A percentile compares a stretch with the other conserved stretches of the same genome.
Conservation (phyloP, 2,888 invertebrate species). For the Drosophila anomalata region DNA sequence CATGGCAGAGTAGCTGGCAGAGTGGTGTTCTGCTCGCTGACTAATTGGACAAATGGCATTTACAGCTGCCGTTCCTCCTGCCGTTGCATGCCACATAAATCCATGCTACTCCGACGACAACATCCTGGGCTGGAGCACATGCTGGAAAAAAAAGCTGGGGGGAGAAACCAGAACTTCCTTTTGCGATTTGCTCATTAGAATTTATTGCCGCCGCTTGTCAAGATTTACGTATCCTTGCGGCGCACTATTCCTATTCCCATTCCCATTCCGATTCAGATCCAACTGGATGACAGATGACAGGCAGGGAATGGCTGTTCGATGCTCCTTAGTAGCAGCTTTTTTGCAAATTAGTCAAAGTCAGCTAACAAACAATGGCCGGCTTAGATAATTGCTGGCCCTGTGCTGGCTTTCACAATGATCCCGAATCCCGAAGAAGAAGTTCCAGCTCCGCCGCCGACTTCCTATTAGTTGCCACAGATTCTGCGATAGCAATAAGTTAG, state of each 20-base stretch:
- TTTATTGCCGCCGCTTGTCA: conserved; percentile 79
- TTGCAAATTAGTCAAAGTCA: conserved; percentile 78
- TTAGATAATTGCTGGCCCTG: conserved; percentile 72
- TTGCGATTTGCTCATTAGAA: conserved; percentile 78
- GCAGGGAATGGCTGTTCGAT: conserved; percentile 41
- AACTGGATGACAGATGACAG: conserved; percentile 75
- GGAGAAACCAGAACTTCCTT: conserved; percentile 62
- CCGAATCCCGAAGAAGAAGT: conserved; percentile 47
- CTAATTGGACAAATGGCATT: conserved; percentile 77
- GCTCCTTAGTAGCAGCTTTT: conserved; percentile 45
- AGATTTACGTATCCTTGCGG: conserved; percentile 82
- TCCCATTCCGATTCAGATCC: not conserved
- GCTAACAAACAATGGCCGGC: conserved; percentile 71
- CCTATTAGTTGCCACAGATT: conserved; percentile 75
- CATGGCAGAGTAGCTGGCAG: conserved; percentile 28
- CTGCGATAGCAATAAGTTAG: conserved; percentile 78
- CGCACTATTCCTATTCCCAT: conserved; percentile 20
- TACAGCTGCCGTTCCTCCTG: conserved; percentile 64
- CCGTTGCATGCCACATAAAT: conserved; percentile 48
- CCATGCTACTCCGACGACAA: conserved; percentile 59
- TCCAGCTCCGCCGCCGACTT: conserved; percentile 49
- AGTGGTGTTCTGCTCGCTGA: conserved; percentile 47
- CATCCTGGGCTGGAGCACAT: conserved; percentile 57
- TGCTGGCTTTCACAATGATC: conserved; percentile 67
- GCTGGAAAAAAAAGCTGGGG: conserved; percentile 5